These are phyloP conservation scores for Rhopalosiphum padi DNA, from an alignment of 1,140 invertebrate species.

Conservation along the genomic window DNA sequence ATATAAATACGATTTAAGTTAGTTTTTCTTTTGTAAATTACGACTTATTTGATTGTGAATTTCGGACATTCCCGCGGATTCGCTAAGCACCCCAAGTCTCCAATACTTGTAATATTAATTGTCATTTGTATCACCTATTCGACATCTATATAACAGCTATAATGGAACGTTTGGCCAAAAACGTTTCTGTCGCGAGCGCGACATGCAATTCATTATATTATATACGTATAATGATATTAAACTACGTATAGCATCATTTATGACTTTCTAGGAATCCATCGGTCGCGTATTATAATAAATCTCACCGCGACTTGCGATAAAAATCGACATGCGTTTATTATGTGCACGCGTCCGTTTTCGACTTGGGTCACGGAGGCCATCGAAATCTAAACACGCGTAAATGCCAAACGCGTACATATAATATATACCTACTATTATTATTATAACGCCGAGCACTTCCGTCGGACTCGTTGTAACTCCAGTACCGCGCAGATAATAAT, in stretches of 20 bases:
- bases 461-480: not conserved
- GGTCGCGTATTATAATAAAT: conserved; percentile 18
- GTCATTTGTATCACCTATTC: not conserved
- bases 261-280: not conserved
- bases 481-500: not conserved
- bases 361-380: conserved; percentile 12
- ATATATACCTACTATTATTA: not conserved
- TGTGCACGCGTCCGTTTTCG: conserved; percentile 6
- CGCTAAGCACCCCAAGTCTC: not conserved
- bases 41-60: not conserved
- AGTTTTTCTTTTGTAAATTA: no score
- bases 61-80: no score
- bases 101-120: not conserved
- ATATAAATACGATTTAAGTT: not conserved
- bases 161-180: not conserved
- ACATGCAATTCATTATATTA: not conserved
- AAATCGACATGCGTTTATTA: not conserved
- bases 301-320: not conserved
- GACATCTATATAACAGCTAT: not conserved
- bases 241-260: not conserved
- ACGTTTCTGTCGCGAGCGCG: not conserved
- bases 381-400: conserved; percentile 23
- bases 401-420: not conserved
- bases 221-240: not conserved
- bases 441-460: not conserved